Evolutionary conservation across 1,140 invertebrate genomes (phyloP).

Genomic region (Drosophila nikananu): DNA sequence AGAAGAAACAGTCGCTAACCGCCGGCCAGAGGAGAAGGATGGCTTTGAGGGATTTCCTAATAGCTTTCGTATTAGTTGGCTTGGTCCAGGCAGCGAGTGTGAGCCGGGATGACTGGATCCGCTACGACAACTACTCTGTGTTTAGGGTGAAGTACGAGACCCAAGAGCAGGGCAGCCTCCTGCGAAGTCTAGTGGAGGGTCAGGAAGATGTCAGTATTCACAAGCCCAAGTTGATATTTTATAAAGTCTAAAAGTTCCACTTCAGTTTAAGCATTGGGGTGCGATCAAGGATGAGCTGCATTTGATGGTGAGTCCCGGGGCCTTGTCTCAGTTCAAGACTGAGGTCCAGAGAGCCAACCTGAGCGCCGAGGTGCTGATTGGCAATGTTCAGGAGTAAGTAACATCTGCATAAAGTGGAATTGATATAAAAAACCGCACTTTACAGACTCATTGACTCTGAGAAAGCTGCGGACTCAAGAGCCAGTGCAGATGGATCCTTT

Average conservation of each 20-base stretch:
- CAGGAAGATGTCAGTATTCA: conserved; percentile 37
- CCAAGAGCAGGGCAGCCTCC: conserved; percentile 25
- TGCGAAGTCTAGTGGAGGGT: conserved; percentile 36
- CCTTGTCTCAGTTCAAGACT: conserved; percentile 24
- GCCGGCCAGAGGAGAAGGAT: not conserved
- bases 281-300: conserved; percentile 45
- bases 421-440: not conserved
- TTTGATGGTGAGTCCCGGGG: conserved; percentile 62
- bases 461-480: not conserved
- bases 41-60: not conserved
- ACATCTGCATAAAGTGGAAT: not conserved
- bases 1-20: not conserved
- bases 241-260: not conserved
- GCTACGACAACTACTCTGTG: conserved; percentile 67
- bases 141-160: conserved; percentile 58
- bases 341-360: conserved; percentile 13
- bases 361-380: conserved; percentile 53
- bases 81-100: conserved; percentile 19
- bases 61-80: conserved; percentile 5
- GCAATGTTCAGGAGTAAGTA: conserved; percentile 70
- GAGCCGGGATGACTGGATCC: conserved; percentile 31
- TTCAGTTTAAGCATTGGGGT: conserved; percentile 66
- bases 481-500: conserved; percentile 32
- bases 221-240: not conserved
- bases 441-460: conserved; percentile 46